Evolutionary conservation across 1,140 invertebrate genomes (phyloP).

Genomic region (Aphelenchoides avenae): DNA sequence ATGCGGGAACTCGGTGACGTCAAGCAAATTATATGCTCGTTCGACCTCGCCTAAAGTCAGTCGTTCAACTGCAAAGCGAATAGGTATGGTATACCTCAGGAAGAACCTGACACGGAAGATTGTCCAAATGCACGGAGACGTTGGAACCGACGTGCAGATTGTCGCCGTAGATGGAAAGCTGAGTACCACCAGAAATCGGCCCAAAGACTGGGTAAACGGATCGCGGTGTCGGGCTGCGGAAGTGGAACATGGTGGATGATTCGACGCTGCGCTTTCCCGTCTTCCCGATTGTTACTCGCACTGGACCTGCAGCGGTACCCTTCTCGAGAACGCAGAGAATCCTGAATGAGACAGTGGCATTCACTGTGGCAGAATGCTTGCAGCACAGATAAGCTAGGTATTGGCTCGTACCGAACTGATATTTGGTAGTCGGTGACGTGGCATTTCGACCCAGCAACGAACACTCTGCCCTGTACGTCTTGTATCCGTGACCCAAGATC

Average conservation of each 20-base stretch:
- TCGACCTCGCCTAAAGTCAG: too few relatives aligned
- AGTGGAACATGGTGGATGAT: constrained; percentile 59
- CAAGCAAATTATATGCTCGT: constrained; percentile 77
- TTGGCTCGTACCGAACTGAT: constrained; percentile 23
- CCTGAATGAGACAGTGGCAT: constrained; percentile 12
- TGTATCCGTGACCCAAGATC: constrained; percentile 84
- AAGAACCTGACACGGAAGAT: constrained; percentile 80
- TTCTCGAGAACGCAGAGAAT: constrained; percentile 33
- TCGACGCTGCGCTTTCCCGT: constrained; percentile 34
- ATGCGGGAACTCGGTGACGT: constrained; percentile 65
- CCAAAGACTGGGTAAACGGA: constrained; percentile 78
- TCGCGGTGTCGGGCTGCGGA: constrained; percentile 76
- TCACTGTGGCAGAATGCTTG: background rate
- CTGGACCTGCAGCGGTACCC: constrained; percentile 40
- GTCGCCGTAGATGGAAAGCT: constrained; percentile 79
- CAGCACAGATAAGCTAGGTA: background rate
- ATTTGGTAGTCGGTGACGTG: constrained; percentile 60
- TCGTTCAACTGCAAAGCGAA: too few relatives aligned
- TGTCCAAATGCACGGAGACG: constrained; percentile 79
- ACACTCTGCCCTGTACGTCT: constrained; percentile 83
- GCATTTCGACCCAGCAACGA: constrained; percentile 82
- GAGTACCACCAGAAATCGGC: constrained; percentile 86
- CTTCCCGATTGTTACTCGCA: constrained; percentile 48
- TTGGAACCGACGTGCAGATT: constrained; percentile 88
- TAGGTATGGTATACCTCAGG: constrained; percentile 67